Conservation (phyloP, 2,797 vertebrate species). For the Pogonophryne albipinna region DNA sequence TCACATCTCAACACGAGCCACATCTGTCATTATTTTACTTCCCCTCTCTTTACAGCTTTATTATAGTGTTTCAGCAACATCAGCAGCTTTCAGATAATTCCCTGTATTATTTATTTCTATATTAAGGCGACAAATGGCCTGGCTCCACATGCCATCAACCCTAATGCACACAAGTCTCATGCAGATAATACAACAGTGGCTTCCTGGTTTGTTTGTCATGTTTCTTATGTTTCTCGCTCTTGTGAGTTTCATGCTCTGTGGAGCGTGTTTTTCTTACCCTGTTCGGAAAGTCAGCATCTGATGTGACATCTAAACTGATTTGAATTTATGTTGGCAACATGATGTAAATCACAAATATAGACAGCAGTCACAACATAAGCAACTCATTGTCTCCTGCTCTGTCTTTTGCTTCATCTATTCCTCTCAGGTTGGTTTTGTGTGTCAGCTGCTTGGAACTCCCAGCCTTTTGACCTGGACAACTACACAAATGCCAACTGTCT, state of each 20-base stretch:
- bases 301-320: constrained; percentile 25
- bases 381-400: constrained; percentile 2
- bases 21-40: constrained; percentile 21
- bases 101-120: constrained; percentile 33
- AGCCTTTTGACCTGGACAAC: constrained; percentile 95
- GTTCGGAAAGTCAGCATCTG: constrained; percentile 14
- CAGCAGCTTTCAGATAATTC: constrained; percentile 40
- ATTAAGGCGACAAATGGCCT: constrained; percentile 12
- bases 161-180: constrained; percentile 11
- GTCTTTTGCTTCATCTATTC: constrained; percentile 6
- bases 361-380: constrained; percentile 10
- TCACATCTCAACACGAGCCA: constrained; percentile 9
- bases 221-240: constrained; percentile 2
- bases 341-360: constrained; percentile 1
- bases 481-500: constrained; percentile 95
- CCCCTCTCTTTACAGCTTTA: background rate
- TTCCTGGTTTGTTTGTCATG: constrained; percentile 23
- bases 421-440: constrained; percentile 95
- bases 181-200: constrained; percentile 1
- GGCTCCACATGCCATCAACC: constrained; percentile 1
- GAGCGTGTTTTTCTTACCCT: constrained; percentile 8
- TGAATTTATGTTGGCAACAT: background rate
- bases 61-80: constrained; percentile 13
- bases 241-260: constrained; percentile 11
- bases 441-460: constrained; percentile 93